Evolutionary conservation across 2,888 invertebrate genomes (phyloP), one percentile per base, ranked within the genome.

Genomic region (Periphyllus acericola): DNA sequence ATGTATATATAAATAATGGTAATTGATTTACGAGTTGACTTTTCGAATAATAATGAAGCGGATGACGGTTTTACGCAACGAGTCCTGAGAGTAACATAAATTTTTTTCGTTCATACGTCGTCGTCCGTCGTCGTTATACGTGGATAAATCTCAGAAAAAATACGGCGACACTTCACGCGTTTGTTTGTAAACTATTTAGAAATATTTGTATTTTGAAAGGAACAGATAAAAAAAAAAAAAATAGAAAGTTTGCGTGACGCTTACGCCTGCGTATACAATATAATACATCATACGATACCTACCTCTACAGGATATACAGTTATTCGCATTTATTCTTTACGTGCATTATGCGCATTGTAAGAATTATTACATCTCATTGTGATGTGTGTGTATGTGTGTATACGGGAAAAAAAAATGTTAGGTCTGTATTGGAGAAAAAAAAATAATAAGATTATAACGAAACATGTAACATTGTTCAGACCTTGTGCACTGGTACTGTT

Each of bases 1-100:
- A 75, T 75, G 25, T 68, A 25, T 55, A 60, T 60, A 60, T 60
- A 72, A 87, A 80, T 87, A 80, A 80, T 72, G 72, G 60, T 87
- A 81, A 87, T 87, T 87, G 86, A 87, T 87, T 87, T 87, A 87
- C 72, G 86, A 81, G 79, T 72, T 3, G 74, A 76, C 84, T 84
- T 75, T 76, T 80, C 74, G 32, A 76, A 84, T 87, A 55, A 71
- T 86, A 87, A 87, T 34, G 72, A 80, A 80, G 74, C 40, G 80
- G 80, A 87, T 32, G 86, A 87, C 34, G 60, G 72, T 87, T 80
- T 80, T 66, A 66, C 84, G 75, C 46, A 17, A 60, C 60, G 60
- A 75, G 75, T 83, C 83, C 60, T 83, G 75, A 60, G 74, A 75
- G 75, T 75, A 74, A 60, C 75, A 83, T 83, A 83, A 75, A 75